Evolutionary conservation across 2,888 invertebrate genomes (phyloP), one percentile per base, ranked within the genome.

Genomic region (Hemaris fuciformis): DNA sequence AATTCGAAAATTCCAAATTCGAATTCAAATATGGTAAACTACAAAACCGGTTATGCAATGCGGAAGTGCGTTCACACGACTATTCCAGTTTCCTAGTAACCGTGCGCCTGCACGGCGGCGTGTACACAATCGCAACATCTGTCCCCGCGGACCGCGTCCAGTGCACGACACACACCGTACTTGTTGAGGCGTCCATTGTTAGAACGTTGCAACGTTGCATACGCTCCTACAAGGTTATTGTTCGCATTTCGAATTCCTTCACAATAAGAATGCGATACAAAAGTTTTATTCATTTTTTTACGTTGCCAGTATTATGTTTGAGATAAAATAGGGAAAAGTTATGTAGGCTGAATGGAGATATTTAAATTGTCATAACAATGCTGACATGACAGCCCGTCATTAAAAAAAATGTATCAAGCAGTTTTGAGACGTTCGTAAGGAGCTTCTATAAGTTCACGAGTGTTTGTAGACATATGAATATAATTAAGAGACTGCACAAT

Each of bases 11-110:
- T 18, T 10, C 53, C 8, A 38, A 48, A 46, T 38, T 34, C 59
- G 23, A 31, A 38, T 46, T 34, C 38, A 48, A 59, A 48, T 15
- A 18, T 22, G 2, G 13, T 1, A 31, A 46, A 27, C n/a, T 22
- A 10, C 10, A 34, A 72, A 84, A 89, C 89, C 83, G 82, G 89
- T 89, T 82, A 64, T 73, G 75, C 77, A 78, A 88, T 77, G 69
- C 88, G 90, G 90, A 91, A 90, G 86, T 72, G 71, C 63, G 74
- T 74, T 85, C 87, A 71, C 83, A 84, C 85, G 80, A 77, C 77
- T 81, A 84, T 83, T 88, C 83, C 83, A 80, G 84, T 85, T 88
- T 88, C 84, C 77, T 42, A 31, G 61, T 60, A 60, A 60, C 53
- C 31, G 53, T 53, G 53, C 31, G 27, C 31, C 27, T 10, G n/a